Evolutionary conservation across 92 coral and sea anemone genomes (phyloP).

Genomic region (Epizoanthus fatuus): DNA sequence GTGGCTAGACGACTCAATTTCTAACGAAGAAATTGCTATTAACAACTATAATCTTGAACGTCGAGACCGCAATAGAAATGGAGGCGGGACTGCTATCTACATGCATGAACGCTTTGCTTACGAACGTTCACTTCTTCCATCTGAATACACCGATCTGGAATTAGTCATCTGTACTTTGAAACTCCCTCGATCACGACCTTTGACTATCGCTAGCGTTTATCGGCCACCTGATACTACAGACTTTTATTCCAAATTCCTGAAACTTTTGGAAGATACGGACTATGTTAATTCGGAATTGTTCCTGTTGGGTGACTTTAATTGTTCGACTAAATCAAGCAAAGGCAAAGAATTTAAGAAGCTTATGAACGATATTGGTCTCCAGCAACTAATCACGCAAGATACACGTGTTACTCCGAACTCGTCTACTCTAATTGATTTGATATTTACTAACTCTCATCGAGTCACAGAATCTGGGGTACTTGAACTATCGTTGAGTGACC

Average conservation of each 20-base stretch:
- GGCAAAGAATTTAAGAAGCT: no score
- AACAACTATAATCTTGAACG: no score
- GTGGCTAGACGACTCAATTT: constrained; percentile 3
- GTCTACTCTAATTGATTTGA: constrained; percentile 33
- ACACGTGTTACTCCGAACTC: constrained; percentile 24
- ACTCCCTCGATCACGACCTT: background rate
- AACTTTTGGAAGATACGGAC: no score
- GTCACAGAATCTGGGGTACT: constrained; percentile 47
- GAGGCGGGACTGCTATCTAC: constrained; percentile 18
- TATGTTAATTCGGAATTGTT: no score
- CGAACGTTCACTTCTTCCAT: background rate
- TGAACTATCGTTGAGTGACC: constrained; percentile 40
- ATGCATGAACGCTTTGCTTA: background rate
- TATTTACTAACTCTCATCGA: constrained; percentile 36
- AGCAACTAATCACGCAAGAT: no score
- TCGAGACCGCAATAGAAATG: background rate
- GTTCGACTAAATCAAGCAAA: no score
- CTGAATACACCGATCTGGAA: background rate
- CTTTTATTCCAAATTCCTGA: no score
- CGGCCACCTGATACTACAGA: no score
- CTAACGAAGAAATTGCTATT: constrained; percentile 2
- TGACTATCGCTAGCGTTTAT: background rate
- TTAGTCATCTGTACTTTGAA: background rate
- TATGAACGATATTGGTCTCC: no score
- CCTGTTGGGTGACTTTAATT: no score